Percentiles rank a stretch among this genome's conserved stretches.
phyloP scores from a whole-genome alignment of 2,888 invertebrate species.

The Amiota minor region DNA sequence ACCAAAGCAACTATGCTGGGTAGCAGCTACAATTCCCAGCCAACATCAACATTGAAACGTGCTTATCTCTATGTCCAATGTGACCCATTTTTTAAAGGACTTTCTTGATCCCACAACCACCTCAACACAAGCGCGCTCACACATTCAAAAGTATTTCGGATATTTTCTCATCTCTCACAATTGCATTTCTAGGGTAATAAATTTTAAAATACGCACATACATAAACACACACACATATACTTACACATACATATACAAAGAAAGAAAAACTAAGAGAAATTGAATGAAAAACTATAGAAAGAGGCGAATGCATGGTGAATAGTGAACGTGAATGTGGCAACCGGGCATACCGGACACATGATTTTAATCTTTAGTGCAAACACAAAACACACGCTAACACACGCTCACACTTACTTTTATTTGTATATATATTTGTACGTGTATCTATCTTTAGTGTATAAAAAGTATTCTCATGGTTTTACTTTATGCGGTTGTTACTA shows the following conservation, averaged over 20 bases:
- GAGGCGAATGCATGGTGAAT: too few species aligned
- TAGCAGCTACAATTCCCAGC: conserved; percentile 6
- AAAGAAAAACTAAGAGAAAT: too few species aligned
- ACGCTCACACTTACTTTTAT: conserved; percentile 17
- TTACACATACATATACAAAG: too few species aligned
- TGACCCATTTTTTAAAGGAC: conserved; percentile 20
- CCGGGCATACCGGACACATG: conserved; percentile 63
- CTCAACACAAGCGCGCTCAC: not conserved
- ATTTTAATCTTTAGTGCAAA: conserved; percentile 65
- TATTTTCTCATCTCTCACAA: conserved; percentile 45
- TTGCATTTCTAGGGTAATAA: conserved; percentile 67
- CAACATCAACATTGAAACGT: conserved; percentile 4
- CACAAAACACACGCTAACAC: conserved; percentile 40
- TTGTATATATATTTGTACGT: not conserved
- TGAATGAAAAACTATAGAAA: too few species aligned
- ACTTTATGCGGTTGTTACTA: conserved; percentile 32
- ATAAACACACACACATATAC: conserved; percentile 42
- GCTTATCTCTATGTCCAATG: conserved; percentile 21
- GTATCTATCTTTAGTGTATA: conserved; percentile 3
- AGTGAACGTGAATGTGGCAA: conserved; percentile 37
- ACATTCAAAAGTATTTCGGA: not conserved
- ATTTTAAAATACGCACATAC: conserved; percentile 50
- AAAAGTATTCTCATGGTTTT: conserved; percentile 28
- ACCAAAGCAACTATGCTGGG: not conserved
- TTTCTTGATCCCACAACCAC: not conserved